Evolutionary conservation across 2,113 vertebrate species (phyloP), one percentile per base, ranked within the genome.

Genomic region (Nycticebus coucang): DNA sequence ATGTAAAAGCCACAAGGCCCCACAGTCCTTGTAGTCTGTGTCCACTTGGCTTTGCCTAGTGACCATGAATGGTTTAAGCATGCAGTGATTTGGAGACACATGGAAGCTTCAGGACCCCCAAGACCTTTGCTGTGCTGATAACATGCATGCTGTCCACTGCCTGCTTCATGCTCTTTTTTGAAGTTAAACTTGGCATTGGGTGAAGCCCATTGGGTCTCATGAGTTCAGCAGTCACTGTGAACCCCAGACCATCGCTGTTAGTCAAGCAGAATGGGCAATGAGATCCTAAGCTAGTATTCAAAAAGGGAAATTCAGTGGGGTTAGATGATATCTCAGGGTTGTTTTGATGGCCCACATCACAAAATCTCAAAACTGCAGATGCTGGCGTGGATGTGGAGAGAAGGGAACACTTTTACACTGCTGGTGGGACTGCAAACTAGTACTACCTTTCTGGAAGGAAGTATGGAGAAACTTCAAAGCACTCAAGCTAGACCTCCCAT

Each of bases 41-140:
- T 41, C 28, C n/a, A 4, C 30, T 26, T n/a, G 66, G 35, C 55
- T n/a, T 35, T 84, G 17, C 64, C 55, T 69, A 60, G 53, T 64
- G 55, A 24, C 17, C 22, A 11, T 62, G 57, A 33, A 19, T 68
- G 0, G 53, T 26, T 81, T 4, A 87, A 45, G 26, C 24, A 22
- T 1, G 53, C 1, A 50, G 18, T 14, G 41, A 14, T 21, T 13
- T 2, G n/a, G 60, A 66, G 33, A 19, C 6, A 19, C 2, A 1
- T 59, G 35, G 71, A 80, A 87, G 22, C 33, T 21, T 68, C 24
- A 21, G 41, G 6, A 78, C 1, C 24, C 35, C 35, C 55, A 12
- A 24, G 50, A 19, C 45, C 28, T 89, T 35, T 35, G 4, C 55
- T 24, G 41, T 22, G 55, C n/a, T 83, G 10, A 4, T 35, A 41